Conservation (phyloP, 2,113 vertebrate genomes). For the Myiopsitta monachus region DNA sequence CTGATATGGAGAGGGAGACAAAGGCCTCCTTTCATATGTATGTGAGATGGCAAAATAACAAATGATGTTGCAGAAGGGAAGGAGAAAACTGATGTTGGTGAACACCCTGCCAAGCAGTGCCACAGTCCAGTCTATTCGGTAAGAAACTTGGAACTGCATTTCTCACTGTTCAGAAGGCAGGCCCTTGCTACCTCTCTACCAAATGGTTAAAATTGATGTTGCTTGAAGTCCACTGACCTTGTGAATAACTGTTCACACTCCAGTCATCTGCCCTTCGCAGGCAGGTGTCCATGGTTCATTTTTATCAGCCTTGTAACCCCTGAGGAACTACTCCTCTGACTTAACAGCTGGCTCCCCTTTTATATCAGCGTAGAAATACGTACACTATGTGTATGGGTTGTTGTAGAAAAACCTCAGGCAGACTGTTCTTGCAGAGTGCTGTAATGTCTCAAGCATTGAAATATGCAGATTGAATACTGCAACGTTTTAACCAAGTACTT, state of each 20-base stretch:
- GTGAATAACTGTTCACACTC: neutral
- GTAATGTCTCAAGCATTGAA: neutral
- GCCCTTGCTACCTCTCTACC: neutral
- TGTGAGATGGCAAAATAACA: neutral
- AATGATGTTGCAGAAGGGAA: neutral
- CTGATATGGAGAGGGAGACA: neutral
- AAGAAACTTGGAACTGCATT: neutral
- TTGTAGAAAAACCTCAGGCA: neutral
- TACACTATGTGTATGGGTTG: accelerated
- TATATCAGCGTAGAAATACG: neutral
- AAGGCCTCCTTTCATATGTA: neutral
- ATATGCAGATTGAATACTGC: neutral
- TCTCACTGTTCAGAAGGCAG: neutral
- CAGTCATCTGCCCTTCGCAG: neutral
- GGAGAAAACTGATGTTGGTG: neutral
- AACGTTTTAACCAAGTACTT: neutral
- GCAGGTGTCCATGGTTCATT: neutral
- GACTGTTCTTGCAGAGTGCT: neutral
- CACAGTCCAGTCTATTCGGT: neutral
- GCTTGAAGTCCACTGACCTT: neutral
- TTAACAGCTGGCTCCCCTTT: neutral
- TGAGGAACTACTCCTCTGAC: neutral
- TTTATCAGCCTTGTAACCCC: neutral
- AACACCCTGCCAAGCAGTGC: neutral
- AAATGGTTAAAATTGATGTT: neutral